Base-by-base conservation (phyloP, 2,113 vertebrate genomes). In the Chlorodrepanis virens region DNA sequence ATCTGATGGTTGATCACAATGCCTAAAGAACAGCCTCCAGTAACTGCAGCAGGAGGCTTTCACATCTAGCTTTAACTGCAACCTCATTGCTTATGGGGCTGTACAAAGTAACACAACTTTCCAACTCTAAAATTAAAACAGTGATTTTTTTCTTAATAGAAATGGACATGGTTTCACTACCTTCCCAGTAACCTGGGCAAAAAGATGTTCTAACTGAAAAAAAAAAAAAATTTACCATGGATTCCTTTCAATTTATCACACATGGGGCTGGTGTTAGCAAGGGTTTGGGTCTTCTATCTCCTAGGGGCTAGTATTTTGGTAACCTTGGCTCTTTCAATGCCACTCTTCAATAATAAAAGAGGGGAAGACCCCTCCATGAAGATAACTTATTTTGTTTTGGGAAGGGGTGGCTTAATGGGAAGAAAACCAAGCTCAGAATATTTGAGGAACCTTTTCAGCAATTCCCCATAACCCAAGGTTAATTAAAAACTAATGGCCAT, bases 131-230 rank as follows among this genome's bases (percentile, higher is more conserved):
- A 52, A 85, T 53, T 87, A 91, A 82, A 84, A 14, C 80, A 84
- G 22, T 61, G 22, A 7, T 22, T 67, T 90, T 90, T 93, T 94
- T 94, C 69, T 93, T 69, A 87, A 74, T 52, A 83, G 94, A 94
- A 90, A 50, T 13, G 14, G 84, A 87, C 24, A 9, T 25, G 63
- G 24, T 64, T 61, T 79, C 47, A 50, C 53, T 70, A 44, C 33
- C 12, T 82, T 71, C 77, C 68, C 80, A 74, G 7, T 61, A 47
- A 81, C 63, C 56, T 74, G 49, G 37, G 56, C 59, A 87, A 94
- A 61, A 77, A 59, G 37, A 72, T 71, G 52, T 54, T 76, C 12
- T 89, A 87, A 93, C 47, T 78, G 47, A 79, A 93, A 89, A 94
- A 90, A 37, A 94, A 31, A 67, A 75, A 95, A 89, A 56, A 17